Conservation (phyloP, 2,888 invertebrate species). For the Trissolcus japonicus region DNA sequence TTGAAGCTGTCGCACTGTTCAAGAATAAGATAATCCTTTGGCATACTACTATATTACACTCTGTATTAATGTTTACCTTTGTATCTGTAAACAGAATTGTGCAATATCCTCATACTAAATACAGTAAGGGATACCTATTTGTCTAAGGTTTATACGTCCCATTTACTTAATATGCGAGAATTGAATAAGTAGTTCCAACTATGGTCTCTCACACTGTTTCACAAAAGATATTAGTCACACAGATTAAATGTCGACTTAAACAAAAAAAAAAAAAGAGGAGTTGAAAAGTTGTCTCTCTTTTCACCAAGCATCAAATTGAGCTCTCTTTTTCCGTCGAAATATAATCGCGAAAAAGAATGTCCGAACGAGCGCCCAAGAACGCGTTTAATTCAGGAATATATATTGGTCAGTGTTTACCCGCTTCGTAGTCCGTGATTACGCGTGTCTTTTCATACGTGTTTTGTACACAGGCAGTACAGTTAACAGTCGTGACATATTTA, state of each 20-base stretch:
- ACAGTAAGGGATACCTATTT: conserved; percentile 56
- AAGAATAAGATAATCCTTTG: conserved; percentile 74
- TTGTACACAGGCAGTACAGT: conserved; percentile 65
- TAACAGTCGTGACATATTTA: conserved; percentile 74
- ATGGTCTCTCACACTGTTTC: neutral
- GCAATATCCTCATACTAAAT: conserved; percentile 48
- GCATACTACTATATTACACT: conserved; percentile 64
- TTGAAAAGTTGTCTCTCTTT: too few species aligned
- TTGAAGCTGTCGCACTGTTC: conserved; percentile 62
- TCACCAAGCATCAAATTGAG: too few species aligned
- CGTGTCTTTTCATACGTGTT: conserved; percentile 53
- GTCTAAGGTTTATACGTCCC: conserved; percentile 52
- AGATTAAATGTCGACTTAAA: too few species aligned
- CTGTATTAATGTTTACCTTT: conserved; percentile 75
- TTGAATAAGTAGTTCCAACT: conserved; percentile 57
- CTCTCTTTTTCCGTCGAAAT: too few species aligned
- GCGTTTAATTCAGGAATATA: conserved; percentile 13
- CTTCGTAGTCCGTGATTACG: conserved; percentile 56
- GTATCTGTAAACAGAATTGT: conserved; percentile 74
- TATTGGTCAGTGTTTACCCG: conserved; percentile 64
- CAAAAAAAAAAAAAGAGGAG: too few species aligned
- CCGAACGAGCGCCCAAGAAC: too few species aligned
- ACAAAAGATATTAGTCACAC: too few species aligned
- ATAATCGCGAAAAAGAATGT: too few species aligned
- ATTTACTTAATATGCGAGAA: conserved; percentile 74